These are phyloP conservation scores for Semaprochilodus insignis DNA, from an alignment of 2,797 vertebrate genomes.

Conservation along the genomic window DNA sequence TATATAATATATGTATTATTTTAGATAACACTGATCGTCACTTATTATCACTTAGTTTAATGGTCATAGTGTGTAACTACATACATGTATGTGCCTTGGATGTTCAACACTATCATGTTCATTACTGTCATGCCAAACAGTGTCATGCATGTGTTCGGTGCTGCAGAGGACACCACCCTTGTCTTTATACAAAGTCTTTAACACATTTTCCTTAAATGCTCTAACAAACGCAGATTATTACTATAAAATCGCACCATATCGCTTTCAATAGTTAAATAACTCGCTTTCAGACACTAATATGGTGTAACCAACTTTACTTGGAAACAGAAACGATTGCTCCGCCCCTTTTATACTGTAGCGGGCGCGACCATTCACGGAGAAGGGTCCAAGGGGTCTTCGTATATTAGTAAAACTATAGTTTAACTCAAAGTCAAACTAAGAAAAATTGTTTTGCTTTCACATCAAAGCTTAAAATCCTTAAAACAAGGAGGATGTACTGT, in stretches of 20 bases:
- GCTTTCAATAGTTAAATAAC: neutral
- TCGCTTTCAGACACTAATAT: neutral
- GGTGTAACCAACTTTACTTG: slow-evolving; percentile 63
- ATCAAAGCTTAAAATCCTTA: no score
- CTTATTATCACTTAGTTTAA: neutral
- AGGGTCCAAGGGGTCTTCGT: neutral
- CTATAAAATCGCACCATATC: neutral
- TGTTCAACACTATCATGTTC: neutral
- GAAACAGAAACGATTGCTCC: slow-evolving; percentile 63
- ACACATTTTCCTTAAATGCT: neutral
- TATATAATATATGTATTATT: neutral
- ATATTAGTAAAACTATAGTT: neutral
- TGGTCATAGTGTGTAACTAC: no score
- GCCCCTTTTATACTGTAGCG: slow-evolving; percentile 57
- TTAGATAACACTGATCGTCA: neutral
- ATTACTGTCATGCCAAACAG: neutral
- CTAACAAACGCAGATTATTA: neutral
- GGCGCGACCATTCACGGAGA: slow-evolving; percentile 60
- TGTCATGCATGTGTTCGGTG: neutral
- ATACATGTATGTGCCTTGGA: neutral
- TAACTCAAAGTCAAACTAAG: neutral
- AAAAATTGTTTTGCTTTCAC: no score
- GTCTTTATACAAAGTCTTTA: neutral
- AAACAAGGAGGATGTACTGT: no score
- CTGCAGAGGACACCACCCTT: slow-evolving; percentile 2